Evolutionary conservation across 2,888 invertebrate species (phyloP).

Genomic region (Nomada ferruginata): DNA sequence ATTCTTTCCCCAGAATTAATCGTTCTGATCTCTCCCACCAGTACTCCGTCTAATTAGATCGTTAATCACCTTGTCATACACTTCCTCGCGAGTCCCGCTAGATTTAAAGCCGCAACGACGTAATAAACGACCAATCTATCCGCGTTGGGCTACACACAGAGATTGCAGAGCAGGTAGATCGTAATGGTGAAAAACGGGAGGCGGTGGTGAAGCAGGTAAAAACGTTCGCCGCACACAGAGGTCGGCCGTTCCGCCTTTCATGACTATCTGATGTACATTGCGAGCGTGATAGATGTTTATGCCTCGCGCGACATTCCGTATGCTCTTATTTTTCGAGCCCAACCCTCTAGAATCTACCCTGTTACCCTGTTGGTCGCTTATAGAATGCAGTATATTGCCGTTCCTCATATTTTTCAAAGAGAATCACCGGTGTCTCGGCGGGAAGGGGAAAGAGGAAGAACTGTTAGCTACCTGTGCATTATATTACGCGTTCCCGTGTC

Average conservation of each 20-base stretch:
- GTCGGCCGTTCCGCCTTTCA: constrained; percentile 70
- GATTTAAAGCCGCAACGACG: constrained; percentile 48
- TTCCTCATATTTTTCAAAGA: constrained; percentile 73
- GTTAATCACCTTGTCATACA: constrained; percentile 59
- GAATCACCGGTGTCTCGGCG: constrained; percentile 53
- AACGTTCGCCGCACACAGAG: constrained; percentile 48
- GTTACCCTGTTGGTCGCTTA: constrained; percentile 16
- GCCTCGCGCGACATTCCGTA: constrained; percentile 65
- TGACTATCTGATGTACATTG: constrained; percentile 77
- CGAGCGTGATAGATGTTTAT: constrained; percentile 69
- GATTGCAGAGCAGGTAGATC: constrained; percentile 7
- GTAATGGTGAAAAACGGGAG: background rate
- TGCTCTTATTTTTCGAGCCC: constrained; percentile 66
- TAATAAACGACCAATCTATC: constrained; percentile 61
- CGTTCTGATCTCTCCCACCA: constrained; percentile 33
- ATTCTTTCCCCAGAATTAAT: constrained; percentile 19
- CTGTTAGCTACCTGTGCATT: constrained; percentile 12
- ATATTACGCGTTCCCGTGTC: constrained; percentile 23
- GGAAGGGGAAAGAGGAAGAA: constrained; percentile 47
- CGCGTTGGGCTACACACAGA: constrained; percentile 17
- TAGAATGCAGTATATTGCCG: constrained; percentile 66
- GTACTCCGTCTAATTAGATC: constrained; percentile 54
- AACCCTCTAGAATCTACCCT: constrained; percentile 9
- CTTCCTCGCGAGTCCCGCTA: constrained; percentile 42
- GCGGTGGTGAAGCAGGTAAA: constrained; percentile 42